phyloP scores from a whole-genome alignment of 2,113 vertebrate genomes.

The Tetrao urogallus region DNA sequence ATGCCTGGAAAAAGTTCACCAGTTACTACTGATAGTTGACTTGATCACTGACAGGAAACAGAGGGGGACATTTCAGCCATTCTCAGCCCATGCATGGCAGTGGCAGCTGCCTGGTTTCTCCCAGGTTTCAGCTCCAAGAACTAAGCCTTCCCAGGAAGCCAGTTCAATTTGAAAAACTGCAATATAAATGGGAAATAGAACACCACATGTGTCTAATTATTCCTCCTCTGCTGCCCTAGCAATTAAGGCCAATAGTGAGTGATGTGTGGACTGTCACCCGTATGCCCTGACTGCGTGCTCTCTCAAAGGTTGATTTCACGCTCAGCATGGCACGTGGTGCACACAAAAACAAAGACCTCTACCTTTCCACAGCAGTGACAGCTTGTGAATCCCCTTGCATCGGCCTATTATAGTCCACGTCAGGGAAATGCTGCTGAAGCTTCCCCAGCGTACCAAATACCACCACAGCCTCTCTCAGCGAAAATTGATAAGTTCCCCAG shows the following conservation, averaged over 20 bases:
- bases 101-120: constrained; percentile 24
- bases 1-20: constrained; percentile 21
- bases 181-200: constrained; percentile 20
- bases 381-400: not conserved
- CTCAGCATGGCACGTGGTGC: not conserved
- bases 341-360: not conserved
- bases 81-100: not conserved
- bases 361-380: not conserved
- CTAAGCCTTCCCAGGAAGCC: constrained; percentile 16
- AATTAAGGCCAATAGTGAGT: constrained; percentile 36
- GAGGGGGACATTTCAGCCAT: constrained; percentile 9
- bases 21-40: not conserved
- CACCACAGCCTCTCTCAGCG: not conserved
- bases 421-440: not conserved
- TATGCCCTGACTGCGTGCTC: not conserved
- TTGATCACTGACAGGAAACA: not conserved
- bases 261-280: not conserved
- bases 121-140: constrained; percentile 55
- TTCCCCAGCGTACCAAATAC: not conserved
- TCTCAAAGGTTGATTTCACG: constrained; percentile 18
- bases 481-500: not conserved
- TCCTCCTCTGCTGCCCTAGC: constrained; percentile 51
- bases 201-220: constrained; percentile 37
- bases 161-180: constrained; percentile 27
- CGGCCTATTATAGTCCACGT: not conserved